Evolutionary conservation across 2,113 vertebrate genomes (phyloP).

Genomic region (Centropus unirufus): DNA sequence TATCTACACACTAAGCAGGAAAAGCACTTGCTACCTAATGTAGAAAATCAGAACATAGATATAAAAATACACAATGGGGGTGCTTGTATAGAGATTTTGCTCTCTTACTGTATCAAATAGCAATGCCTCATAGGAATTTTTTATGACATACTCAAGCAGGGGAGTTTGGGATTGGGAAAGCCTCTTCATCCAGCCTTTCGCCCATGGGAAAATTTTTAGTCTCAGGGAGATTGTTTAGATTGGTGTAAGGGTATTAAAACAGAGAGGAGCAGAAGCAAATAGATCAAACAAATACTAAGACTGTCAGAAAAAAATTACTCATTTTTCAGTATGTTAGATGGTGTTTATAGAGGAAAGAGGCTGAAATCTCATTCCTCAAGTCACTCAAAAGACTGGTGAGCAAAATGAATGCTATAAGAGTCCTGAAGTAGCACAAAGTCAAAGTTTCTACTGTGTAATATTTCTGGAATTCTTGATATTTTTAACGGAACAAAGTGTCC

Average conservation of each 20-base stretch:
- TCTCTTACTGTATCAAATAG: not conserved
- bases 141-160: rapidly evolving
- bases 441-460: not conserved
- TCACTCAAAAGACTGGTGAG: not conserved
- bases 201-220: not conserved
- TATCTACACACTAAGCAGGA: not conserved
- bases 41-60: not conserved
- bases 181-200: not conserved
- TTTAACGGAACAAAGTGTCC: not conserved
- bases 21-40: not conserved
- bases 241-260: not conserved
- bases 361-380: not conserved
- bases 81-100: not conserved
- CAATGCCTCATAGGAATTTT: not conserved
- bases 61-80: not conserved
- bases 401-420: not conserved
- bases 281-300: slow-evolving; percentile 6
- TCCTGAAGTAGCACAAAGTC: not conserved
- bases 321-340: not conserved
- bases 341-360: not conserved
- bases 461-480: not conserved
- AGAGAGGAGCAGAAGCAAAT: slow-evolving; percentile 4
- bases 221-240: not conserved
- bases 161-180: not conserved
- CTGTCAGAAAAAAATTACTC: not conserved